Conservation (phyloP, 2,113 vertebrate species). For the Oplegnathus fasciatus region DNA sequence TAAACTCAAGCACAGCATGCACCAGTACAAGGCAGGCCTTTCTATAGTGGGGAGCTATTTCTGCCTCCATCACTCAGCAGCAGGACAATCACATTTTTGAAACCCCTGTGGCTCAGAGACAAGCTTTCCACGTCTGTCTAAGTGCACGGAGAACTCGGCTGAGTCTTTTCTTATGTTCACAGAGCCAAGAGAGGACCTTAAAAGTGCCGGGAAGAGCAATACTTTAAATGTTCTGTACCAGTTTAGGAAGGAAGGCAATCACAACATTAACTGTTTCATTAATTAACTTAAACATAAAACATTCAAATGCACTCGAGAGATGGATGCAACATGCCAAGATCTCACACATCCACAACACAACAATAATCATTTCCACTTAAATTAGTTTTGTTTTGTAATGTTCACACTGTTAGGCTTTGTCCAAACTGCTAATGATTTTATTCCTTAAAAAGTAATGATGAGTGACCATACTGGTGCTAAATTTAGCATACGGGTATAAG, state of each 20-base stretch:
- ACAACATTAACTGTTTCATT: not conserved
- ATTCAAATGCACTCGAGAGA: not conserved
- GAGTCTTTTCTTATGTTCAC: conserved; percentile 24
- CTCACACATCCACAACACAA: not conserved
- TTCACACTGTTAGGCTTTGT: not conserved
- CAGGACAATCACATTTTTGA: conserved; percentile 42
- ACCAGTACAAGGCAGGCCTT: conserved; percentile 9
- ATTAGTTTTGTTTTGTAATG: not conserved
- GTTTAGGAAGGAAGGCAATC: not conserved
- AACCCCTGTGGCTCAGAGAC: conserved; percentile 22
- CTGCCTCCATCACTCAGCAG: conserved; percentile 42
- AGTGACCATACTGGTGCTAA: not conserved
- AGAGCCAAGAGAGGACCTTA: not conserved
- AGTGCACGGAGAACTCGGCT: conserved; percentile 18
- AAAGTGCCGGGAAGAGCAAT: not conserved
- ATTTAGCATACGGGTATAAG: not conserved
- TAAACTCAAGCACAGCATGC: conserved; percentile 43
- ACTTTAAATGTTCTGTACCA: not conserved
- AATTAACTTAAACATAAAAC: not conserved
- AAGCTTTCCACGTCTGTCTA: conserved; percentile 31
- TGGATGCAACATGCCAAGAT: not conserved
- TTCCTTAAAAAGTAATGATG: not conserved
- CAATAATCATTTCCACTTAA: not conserved
- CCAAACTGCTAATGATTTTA: not conserved
- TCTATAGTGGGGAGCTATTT: conserved; percentile 42